Percentiles rank a stretch among this genome's conserved stretches.
Conservation (phyloP, 2,888 invertebrate species). For the Lydus trimaculatus region DNA sequence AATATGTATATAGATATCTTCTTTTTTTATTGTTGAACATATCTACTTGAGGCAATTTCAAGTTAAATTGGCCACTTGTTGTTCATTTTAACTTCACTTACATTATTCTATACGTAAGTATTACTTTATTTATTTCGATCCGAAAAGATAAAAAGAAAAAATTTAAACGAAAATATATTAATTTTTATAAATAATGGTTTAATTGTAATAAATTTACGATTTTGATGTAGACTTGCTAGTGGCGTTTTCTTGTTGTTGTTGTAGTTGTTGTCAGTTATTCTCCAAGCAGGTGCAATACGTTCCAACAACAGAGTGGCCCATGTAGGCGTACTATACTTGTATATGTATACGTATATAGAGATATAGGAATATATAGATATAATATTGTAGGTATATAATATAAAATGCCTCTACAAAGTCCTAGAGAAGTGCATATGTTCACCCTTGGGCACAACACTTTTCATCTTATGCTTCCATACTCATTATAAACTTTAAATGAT, state of each 20-base stretch:
- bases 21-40: constrained; percentile 27
- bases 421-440: constrained; percentile 31
- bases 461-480: constrained; percentile 48
- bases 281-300: constrained; percentile 2
- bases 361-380: neutral
- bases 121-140: constrained; percentile 28
- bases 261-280: neutral
- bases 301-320: constrained; percentile 13
- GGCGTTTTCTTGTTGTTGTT: neutral
- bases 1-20: neutral
- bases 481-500: constrained; percentile 46
- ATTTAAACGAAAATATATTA: neutral
- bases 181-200: constrained; percentile 22
- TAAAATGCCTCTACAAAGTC: constrained; percentile 10
- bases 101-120: constrained; percentile 7
- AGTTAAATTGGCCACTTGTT: constrained; percentile 33
- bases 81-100: constrained; percentile 20
- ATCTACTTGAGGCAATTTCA: constrained; percentile 21
- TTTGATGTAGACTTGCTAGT: constrained; percentile 10
- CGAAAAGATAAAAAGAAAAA: neutral
- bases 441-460: constrained; percentile 32
- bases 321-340: constrained; percentile 39
- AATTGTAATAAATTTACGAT: constrained; percentile 24
- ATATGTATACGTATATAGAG: constrained; percentile 35
- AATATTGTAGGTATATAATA: constrained; percentile 2